phyloP scores from a whole-genome alignment of 2,797 vertebrate genomes.

The Enoplosus armatus region DNA sequence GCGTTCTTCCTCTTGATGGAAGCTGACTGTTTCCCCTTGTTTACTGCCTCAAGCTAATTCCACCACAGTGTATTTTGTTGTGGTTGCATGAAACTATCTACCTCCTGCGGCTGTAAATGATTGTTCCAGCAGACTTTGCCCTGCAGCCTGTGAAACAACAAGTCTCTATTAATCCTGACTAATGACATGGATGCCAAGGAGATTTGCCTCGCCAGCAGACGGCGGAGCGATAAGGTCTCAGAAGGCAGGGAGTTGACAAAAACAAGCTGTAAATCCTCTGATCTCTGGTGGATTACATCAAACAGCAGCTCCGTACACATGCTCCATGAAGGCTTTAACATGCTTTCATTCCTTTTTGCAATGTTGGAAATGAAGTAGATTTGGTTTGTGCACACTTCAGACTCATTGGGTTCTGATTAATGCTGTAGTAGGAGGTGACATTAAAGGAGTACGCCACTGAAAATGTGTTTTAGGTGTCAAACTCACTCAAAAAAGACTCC shows the following conservation, averaged over 20 bases:
- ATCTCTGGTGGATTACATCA: conserved; percentile 3
- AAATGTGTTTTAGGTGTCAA: not conserved
- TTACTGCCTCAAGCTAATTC: no score
- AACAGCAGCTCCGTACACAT: not conserved
- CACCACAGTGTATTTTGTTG: not conserved
- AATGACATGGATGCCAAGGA: not conserved
- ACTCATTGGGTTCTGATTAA: not conserved
- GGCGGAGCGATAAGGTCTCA: not conserved
- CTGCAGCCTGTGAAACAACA: conserved; percentile 5
- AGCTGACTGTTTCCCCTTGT: no score
- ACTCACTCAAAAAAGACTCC: not conserved
- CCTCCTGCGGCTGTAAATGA: not conserved
- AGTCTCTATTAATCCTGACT: not conserved
- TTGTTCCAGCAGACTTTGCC: conserved; percentile 10
- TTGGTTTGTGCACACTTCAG: no score
- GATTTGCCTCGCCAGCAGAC: conserved; percentile 25
- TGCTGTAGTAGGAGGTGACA: not conserved
- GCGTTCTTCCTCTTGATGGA: no score
- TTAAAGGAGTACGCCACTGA: not conserved
- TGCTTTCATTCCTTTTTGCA: not conserved
- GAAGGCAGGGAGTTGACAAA: not conserved
- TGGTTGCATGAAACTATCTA: no score
- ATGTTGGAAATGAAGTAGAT: not conserved
- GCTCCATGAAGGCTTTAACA: not conserved
- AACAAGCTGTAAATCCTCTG: not conserved